These are phyloP conservation scores for Solenodon paradoxus DNA, from an alignment of 2,113 vertebrate genomes.

Conservation along the genomic window DNA sequence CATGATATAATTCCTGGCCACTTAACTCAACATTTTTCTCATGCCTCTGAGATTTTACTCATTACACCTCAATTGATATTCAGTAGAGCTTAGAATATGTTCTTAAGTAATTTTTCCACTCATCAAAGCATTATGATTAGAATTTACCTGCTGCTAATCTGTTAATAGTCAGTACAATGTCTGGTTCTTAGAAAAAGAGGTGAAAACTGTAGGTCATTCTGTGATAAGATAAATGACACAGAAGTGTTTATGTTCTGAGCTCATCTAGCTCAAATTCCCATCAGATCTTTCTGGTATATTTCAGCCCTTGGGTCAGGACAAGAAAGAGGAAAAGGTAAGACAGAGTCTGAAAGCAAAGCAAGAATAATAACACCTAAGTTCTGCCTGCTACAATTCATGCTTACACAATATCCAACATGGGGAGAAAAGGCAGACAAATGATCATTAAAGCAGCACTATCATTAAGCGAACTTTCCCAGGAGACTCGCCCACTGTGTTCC, in stretches of 20 bases:
- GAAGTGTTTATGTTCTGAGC: neutral
- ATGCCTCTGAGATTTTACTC: neutral
- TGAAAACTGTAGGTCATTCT: neutral
- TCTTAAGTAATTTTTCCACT: neutral
- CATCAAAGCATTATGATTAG: neutral
- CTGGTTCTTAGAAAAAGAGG: neutral
- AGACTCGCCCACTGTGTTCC: neutral
- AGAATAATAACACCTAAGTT: neutral
- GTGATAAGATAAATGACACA: neutral
- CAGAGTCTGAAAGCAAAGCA: neutral
- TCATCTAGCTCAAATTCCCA: neutral
- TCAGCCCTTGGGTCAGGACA: neutral
- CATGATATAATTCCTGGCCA: neutral
- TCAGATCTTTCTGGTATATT: neutral
- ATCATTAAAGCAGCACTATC: neutral
- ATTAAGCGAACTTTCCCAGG: neutral
- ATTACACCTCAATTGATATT: neutral
- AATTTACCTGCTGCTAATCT: neutral
- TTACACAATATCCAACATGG: neutral
- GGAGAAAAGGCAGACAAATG: neutral
- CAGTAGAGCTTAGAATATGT: neutral
- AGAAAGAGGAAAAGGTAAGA: neutral
- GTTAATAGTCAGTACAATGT: neutral
- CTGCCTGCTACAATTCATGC: neutral
- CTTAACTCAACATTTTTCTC: neutral